Evolutionary conservation across 2,888 invertebrate species (phyloP).

Genomic region (Pandemis cinnamomeana): DNA sequence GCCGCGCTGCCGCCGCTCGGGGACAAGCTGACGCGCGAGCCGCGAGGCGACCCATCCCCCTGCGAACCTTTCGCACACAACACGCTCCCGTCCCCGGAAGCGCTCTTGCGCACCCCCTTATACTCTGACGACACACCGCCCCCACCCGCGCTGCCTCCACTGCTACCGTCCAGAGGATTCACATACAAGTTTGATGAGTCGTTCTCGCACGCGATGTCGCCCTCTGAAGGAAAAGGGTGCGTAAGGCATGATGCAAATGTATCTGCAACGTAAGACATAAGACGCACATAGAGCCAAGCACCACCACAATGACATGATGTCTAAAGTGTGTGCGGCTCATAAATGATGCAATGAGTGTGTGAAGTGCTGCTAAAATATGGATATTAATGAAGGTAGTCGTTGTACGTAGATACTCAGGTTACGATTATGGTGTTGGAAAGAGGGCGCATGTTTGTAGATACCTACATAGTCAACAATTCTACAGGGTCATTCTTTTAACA

Average conservation of each 20-base stretch:
- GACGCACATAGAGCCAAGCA: conserved; percentile 78
- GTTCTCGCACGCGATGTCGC: conserved; percentile 88
- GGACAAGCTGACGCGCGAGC: conserved; percentile 78
- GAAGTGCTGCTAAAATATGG: conserved; percentile 19
- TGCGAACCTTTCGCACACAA: conserved; percentile 86
- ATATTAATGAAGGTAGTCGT: conserved; percentile 1
- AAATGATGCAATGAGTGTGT: conserved; percentile 43
- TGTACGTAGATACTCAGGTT: no score
- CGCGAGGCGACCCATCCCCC: conserved; percentile 79
- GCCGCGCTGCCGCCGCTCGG: conserved; percentile 48
- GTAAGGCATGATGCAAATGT: conserved; percentile 98
- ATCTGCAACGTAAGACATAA: conserved; percentile 90
- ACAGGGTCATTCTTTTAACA: conserved; percentile 2
- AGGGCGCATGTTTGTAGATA: not conserved
- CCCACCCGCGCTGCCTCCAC: conserved; percentile 71
- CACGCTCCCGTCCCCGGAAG: conserved; percentile 90
- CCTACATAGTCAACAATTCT: conserved; percentile 7
- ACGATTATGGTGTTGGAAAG: no score
- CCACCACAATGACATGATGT: conserved; percentile 50
- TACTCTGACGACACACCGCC: conserved; percentile 66
- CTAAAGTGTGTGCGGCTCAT: conserved; percentile 46
- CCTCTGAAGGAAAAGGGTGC: conserved; percentile 96
- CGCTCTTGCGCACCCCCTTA: conserved; percentile 90
- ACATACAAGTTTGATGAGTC: conserved; percentile 94
- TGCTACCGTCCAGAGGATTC: conserved; percentile 91